Base-by-base conservation (phyloP, 2,113 vertebrate species). In the Gymnarchus niloticus region DNA sequence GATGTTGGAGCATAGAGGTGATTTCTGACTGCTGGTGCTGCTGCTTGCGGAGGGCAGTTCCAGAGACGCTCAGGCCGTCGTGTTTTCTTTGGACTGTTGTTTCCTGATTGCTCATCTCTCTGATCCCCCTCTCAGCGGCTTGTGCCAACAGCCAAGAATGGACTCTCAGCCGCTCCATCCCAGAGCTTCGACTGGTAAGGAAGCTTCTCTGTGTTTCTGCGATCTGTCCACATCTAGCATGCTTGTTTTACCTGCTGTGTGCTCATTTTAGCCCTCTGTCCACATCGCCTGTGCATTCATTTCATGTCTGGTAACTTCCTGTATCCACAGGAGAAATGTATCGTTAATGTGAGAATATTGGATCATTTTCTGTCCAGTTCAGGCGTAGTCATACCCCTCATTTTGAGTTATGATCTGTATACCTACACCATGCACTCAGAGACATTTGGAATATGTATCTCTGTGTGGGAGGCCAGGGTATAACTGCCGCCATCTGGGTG, bases 101-200 rank as follows among this genome's bases (percentile, higher is more conserved):
- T 49, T 46, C 23, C 51, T 52, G 2, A 25, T 28, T 25, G 33
- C 33, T 37, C 61, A 10, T 56, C 65, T 81, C 37, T 44, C 84
- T 73, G 0, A 83, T 90, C 89, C 86, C 49, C 52, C 49, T 90
- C 73, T 0, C 91, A 99, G 98, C 96, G 87, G 96, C 96, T 65
- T 93, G 96, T 89, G 94, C 95, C 89, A 98, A 97, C 93, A 99
- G 97, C 91, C 98, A 99, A 91, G 98, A 99, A 93, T 99, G 97
- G 97, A 97, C 95, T 3, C 90, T 99, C 88, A 94, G 94, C 87
- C 95, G 96, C 90, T 92, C 96, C 17, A 87, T 98, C 91, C 96
- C 97, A 0, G 97, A 98, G 93, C 95, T 99, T 59, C 94, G 96
- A 87, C 89, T 99, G 96, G 98, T 99, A 94, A 78, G 2, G 41